phyloP scores from a whole-genome alignment of 2,888 invertebrate species.

The Gisinianus flammeolus region DNA sequence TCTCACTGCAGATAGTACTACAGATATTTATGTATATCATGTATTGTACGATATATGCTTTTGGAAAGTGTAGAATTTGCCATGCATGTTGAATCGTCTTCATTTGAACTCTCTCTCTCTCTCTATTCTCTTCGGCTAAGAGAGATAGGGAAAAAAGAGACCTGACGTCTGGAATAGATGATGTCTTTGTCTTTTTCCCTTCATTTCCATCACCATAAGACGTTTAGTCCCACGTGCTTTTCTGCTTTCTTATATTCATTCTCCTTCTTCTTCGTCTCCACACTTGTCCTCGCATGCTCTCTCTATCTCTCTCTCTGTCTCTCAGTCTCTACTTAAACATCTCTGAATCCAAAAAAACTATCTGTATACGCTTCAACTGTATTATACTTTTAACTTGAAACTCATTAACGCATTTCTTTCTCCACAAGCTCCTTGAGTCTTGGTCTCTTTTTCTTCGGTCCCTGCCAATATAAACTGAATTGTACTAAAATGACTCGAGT shows the following conservation, averaged over 20 bases:
- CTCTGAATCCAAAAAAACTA: not conserved
- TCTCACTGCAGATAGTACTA: not conserved
- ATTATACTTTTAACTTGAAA: not conserved
- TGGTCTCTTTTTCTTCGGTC: too few relatives aligned
- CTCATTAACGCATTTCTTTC: not conserved
- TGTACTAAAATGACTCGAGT: conserved; percentile 21
- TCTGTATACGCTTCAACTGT: not conserved
- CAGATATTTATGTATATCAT: too few relatives aligned
- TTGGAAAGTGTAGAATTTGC: not conserved
- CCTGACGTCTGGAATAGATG: conserved; percentile 5
- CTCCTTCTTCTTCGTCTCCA: not conserved
- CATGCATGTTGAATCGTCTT: not conserved
- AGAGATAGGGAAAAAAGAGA: not conserved
- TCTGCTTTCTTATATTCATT: not conserved
- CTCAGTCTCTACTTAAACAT: not conserved
- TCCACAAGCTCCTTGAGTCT: not conserved
- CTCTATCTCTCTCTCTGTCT: not conserved
- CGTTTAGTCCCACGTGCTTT: conserved; percentile 27
- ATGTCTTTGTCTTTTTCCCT: conserved; percentile 20
- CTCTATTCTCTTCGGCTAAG: not conserved
- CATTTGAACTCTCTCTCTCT: too few relatives aligned
- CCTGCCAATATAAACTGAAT: too few relatives aligned
- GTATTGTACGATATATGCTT: too few relatives aligned
- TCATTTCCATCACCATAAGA: conserved; percentile 29
- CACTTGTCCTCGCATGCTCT: not conserved